Evolutionary conservation across 2,888 invertebrate genomes (phyloP).

Genomic region (Drosophila helvetica): DNA sequence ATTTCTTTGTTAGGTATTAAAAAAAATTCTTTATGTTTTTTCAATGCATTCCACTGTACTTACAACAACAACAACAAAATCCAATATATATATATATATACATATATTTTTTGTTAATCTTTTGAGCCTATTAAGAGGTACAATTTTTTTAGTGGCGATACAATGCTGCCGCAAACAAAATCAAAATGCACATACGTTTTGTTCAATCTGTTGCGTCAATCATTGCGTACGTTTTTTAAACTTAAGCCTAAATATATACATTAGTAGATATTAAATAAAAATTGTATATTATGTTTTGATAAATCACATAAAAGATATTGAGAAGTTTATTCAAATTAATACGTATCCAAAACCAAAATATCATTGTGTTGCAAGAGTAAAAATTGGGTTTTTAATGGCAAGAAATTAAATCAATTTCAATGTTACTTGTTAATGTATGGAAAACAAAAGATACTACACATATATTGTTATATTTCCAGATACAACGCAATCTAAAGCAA

Average conservation of each 20-base stretch:
- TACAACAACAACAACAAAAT: conserved; percentile 42
- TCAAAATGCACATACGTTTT: conserved; percentile 45
- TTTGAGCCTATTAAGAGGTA: conserved; percentile 28
- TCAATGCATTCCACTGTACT: conserved; percentile 70
- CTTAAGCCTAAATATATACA: conserved; percentile 36
- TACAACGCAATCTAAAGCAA: conserved; percentile 52
- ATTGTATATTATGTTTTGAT: conserved; percentile 66
- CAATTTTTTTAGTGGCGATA: conserved; percentile 35
- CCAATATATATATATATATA: background rate
- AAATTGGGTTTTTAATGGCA: conserved; percentile 40
- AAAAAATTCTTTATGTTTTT: conserved; percentile 49
- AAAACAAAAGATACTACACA: conserved; percentile 48
- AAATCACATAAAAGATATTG: conserved; percentile 48
- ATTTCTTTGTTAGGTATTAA: conserved; percentile 65
- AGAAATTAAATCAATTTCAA: conserved; percentile 36
- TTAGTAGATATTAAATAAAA: conserved; percentile 29
- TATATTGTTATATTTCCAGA: conserved; percentile 44
- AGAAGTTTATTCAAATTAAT: conserved; percentile 47
- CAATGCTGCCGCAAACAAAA: conserved; percentile 32
- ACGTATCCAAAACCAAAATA: conserved; percentile 51
- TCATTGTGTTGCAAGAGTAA: conserved; percentile 67
- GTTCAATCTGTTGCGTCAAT: conserved; percentile 40
- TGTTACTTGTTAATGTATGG: conserved; percentile 68
- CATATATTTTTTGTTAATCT: conserved; percentile 58
- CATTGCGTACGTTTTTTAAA: conserved; percentile 10